Evolutionary conservation across 2,797 vertebrate genomes (phyloP).

Genomic region (Phrynocephalus forsythii): DNA sequence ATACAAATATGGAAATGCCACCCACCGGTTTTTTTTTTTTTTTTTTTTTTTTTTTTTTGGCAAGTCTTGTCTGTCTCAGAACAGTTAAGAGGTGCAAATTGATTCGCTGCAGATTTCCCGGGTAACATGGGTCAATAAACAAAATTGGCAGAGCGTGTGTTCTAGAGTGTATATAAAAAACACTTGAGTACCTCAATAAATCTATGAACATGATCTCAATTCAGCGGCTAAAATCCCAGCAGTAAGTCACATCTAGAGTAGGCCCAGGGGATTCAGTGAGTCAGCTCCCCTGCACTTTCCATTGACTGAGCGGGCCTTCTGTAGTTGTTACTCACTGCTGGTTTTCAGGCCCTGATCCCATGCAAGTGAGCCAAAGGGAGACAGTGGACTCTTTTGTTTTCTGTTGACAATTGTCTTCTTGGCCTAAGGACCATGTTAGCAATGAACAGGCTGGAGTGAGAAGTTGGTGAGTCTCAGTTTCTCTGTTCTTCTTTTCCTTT

Average conservation of each 20-base stretch:
- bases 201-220: neutral
- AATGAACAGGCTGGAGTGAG: neutral
- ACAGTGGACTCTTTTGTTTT: neutral
- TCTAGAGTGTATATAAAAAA: neutral
- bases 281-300: neutral
- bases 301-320: neutral
- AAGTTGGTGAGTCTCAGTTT: neutral
- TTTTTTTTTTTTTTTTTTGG: neutral
- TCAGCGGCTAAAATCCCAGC: neutral
- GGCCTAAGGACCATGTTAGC: neutral
- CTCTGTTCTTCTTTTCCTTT: no score
- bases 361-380: neutral
- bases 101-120: conserved; percentile 1
- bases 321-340: neutral
- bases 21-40: no score
- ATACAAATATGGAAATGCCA: neutral
- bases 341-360: neutral
- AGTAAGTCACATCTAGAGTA: neutral
- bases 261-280: neutral
- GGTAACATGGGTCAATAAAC: neutral
- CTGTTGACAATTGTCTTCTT: neutral
- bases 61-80: neutral
- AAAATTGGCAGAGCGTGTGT: neutral
- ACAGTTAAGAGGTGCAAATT: conserved; percentile 6
- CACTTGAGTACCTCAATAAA: no score